Evolutionary conservation across 2,113 vertebrate species (phyloP).

Genomic region (Podiceps cristatus): DNA sequence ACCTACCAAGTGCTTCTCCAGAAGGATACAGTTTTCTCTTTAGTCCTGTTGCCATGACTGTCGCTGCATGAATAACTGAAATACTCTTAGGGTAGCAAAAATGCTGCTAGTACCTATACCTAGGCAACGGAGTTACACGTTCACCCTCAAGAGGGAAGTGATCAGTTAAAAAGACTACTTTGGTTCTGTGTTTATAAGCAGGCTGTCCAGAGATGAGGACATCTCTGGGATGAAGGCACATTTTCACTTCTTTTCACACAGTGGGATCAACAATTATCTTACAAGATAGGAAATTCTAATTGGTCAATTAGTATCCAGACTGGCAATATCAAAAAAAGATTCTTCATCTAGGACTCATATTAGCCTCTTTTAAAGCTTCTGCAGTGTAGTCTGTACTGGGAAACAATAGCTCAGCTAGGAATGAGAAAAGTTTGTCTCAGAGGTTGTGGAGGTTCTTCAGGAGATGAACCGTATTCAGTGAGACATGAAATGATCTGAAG

Average conservation of each 20-base stretch:
- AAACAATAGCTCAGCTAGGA: not conserved
- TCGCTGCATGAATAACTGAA: not conserved
- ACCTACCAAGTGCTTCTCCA: not conserved
- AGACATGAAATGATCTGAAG: not conserved
- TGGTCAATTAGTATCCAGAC: not conserved
- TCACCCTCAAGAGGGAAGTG: not conserved
- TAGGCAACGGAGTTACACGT: not conserved
- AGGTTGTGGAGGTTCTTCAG: not conserved
- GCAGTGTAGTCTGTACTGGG: not conserved
- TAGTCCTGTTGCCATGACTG: not conserved
- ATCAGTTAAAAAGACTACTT: not conserved
- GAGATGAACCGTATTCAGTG: not conserved
- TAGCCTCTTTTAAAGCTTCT: not conserved
- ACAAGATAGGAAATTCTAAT: not conserved
- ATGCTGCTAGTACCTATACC: fast-evolving
- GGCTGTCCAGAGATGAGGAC: not conserved
- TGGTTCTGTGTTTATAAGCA: not conserved
- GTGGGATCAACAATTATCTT: not conserved
- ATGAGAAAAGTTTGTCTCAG: not conserved
- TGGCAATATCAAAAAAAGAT: not conserved
- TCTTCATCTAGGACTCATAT: not conserved
- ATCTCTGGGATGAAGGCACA: not conserved
- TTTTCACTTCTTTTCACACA: not conserved
- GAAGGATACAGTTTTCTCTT: not conserved
- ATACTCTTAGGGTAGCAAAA: not conserved